Base-by-base conservation (phyloP, 2,888 invertebrate genomes). In the Drosophila pegasa region DNA sequence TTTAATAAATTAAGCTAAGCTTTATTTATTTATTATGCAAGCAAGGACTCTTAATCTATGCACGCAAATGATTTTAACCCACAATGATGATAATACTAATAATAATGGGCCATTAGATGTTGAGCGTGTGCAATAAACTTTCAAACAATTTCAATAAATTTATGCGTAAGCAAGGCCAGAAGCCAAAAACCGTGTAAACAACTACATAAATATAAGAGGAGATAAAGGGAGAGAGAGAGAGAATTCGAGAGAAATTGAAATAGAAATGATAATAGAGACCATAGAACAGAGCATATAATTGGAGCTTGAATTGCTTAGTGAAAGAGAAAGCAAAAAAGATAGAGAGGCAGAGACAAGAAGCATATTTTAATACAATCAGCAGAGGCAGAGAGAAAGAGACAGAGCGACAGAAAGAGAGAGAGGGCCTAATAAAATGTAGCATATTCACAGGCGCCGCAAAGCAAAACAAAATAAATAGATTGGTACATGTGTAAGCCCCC, bases 111-210 rank as follows among this genome's bases (percentile, higher is more conserved):
- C 48, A 60, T 71, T 60, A 50, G 71, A n/a, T 52, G 43, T 20
- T 45, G 18, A 50, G 54, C 18, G 48, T 37, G 33, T 31, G 78
- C 57, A 63, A 80, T 87, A 83, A 83, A 77, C 63, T 59, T 72
- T 50, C 60, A 14, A 80, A 87, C 73, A 78, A 81, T 81, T 84
- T 71, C 70, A 68, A 87, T 83, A 81, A 89, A 83, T 87, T 80
- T 67, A 69, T 73, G 66, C 67, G 63, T 50, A 66, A 51, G 67
- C 86, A 65, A 38, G 37, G 83, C 61, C 75, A 41, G 37, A 47
- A 58, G 78, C 66, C 66, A 20, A 48, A n/a, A 48, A 18, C 33
- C 33, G 56, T 75, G 81, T 84, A 88, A 82, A 84, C 87, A 87
- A 87, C 68, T 68, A 84, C 75, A 87, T 87, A 87, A 88, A 83